Evolutionary conservation across 64 coral and sea anemone genomes (phyloP).

Genomic region (Pocillopora damicornis): DNA sequence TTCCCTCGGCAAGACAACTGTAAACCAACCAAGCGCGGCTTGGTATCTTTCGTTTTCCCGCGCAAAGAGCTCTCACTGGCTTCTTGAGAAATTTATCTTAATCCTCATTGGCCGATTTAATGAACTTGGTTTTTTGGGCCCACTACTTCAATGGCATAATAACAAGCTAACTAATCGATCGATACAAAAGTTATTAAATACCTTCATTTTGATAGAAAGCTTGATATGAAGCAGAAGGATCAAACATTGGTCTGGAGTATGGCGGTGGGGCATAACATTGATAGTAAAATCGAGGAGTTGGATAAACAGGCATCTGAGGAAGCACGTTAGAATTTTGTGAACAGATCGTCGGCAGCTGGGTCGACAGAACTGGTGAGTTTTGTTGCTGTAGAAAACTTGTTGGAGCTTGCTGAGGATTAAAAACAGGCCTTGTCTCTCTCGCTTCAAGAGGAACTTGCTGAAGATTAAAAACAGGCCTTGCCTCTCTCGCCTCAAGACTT

Average conservation of each 20-base stretch:
- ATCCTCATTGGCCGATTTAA: no score
- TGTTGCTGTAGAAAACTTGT: constrained; percentile 15
- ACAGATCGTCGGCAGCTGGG: neutral
- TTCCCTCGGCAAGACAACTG: no score
- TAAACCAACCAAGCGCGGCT: no score
- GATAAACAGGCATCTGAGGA: constrained; percentile 45
- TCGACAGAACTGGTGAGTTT: neutral
- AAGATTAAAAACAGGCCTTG: neutral
- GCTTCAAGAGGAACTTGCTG: constrained; percentile 7
- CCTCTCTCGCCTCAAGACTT: constrained; percentile 27
- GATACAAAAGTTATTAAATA: constrained; percentile 26
- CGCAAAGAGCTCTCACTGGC: no score
- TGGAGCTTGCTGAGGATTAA: neutral
- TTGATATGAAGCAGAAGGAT: constrained; percentile 6
- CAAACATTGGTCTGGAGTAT: constrained; percentile 30
- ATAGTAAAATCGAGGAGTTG: constrained; percentile 48
- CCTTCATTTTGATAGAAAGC: constrained; percentile 39
- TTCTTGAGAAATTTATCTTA: no score
- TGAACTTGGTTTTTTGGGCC: no score
- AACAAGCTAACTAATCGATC: neutral
- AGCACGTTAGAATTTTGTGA: constrained; percentile 25
- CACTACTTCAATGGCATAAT: neutral
- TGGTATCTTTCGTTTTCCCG: no score
- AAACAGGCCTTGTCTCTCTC: constrained; percentile 17
- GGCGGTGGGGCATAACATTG: constrained; percentile 37